A percentile compares a stretch with the other conserved stretches of the same genome.
Conservation (phyloP, 2,888 invertebrate species). For the Folsomia candida region DNA sequence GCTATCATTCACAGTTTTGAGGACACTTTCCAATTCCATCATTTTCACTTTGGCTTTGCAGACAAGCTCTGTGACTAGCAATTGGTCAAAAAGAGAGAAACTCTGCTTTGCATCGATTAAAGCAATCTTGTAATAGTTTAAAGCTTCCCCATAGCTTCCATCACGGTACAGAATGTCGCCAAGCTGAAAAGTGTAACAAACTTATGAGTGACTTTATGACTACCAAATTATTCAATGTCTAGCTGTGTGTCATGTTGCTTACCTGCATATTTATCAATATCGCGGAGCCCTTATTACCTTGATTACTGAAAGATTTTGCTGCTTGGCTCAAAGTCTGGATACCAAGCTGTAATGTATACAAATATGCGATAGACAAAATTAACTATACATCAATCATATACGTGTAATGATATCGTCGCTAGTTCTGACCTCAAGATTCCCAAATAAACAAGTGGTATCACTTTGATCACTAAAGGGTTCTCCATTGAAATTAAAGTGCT, state of each 20-base stretch:
- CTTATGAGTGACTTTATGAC: too few relatives aligned
- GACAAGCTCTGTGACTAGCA: slow-evolving; percentile 38
- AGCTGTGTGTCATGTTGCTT: neutral
- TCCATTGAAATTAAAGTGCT: slow-evolving; percentile 1
- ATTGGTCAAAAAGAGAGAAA: slow-evolving; percentile 44
- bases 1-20: slow-evolving; percentile 43
- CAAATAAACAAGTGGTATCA: slow-evolving; percentile 24
- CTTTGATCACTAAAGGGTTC: neutral
- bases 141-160: slow-evolving; percentile 41
- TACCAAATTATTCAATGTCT: neutral
- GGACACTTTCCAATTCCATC: slow-evolving; percentile 47
- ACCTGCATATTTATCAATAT: slow-evolving; percentile 39
- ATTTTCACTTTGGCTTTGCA: slow-evolving; percentile 45
- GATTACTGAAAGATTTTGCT: slow-evolving; percentile 39
- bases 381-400: neutral
- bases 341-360: slow-evolving; percentile 41
- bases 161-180: slow-evolving; percentile 14
- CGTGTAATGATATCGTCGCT: neutral
- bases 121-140: slow-evolving; percentile 43
- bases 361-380: too few relatives aligned
- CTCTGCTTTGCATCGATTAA: slow-evolving; percentile 36
- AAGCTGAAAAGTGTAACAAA: slow-evolving; percentile 1
- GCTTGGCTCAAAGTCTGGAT: slow-evolving; percentile 44
- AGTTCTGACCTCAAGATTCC: slow-evolving; percentile 38
- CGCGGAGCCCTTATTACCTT: slow-evolving; percentile 36